Conservation (phyloP, 1,140 invertebrate genomes). For the Bombyx mandarina region DNA sequence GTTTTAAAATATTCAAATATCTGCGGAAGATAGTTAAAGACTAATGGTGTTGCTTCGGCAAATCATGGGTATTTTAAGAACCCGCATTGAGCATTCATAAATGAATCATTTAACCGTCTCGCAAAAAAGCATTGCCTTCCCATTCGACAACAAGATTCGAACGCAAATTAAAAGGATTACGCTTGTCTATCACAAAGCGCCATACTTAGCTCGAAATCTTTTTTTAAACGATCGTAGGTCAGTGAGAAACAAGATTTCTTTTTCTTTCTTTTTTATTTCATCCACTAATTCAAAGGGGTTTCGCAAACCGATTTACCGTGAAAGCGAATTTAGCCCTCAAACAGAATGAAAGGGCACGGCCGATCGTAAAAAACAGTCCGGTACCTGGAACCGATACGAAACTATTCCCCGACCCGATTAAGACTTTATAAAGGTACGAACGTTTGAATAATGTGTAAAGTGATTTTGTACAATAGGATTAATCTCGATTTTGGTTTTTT, state of each 20-base stretch:
- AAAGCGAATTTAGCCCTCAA: conserved; percentile 39
- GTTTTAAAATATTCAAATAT: too few species aligned
- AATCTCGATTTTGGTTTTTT: too few species aligned
- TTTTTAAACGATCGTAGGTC: conserved; percentile 20
- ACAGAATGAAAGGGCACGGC: conserved; percentile 16
- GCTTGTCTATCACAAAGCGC: not conserved
- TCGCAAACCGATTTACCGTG: conserved; percentile 33
- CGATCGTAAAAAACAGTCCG: conserved; percentile 25
- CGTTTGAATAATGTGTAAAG: conserved; percentile 4
- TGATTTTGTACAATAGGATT: not conserved
- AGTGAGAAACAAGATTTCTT: conserved; percentile 19
- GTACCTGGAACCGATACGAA: conserved; percentile 20
- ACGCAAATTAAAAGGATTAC: conserved; percentile 8
- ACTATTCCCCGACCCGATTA: conserved; percentile 14
- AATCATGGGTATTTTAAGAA: too few species aligned
- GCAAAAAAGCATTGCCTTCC: not conserved
- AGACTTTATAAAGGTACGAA: conserved; percentile 13
- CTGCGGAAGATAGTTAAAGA: too few species aligned
- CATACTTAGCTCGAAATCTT: conserved; percentile 12
- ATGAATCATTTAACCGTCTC: too few species aligned
- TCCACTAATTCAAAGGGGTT: conserved; percentile 31
- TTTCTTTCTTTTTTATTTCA: conserved; percentile 11
- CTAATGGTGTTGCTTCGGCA: too few species aligned
- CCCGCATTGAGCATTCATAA: too few species aligned
- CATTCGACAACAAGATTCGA: conserved; percentile 6